Evolutionary conservation across 1,140 invertebrate species (phyloP), one percentile per base, ranked within the genome.

Genomic region (Nymphalis io): DNA sequence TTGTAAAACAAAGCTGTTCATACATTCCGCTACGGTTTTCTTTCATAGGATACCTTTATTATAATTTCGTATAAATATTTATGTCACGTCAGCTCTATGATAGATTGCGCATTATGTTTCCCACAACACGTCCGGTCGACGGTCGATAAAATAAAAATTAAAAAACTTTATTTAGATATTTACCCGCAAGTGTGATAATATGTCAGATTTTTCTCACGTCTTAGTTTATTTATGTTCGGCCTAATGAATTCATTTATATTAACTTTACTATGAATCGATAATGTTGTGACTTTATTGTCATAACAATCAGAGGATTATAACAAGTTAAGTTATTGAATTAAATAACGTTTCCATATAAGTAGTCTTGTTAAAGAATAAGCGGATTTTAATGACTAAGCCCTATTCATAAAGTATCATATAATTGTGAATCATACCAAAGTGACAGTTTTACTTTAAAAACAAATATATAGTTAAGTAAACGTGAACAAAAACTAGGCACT

Each of bases 171-270:
- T 72, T 71, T 78, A 70, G 65, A 70, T 72, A 72, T 69, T 57
- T 71, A 39, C 66, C 63, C 70, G 75, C 77, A 73, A 58, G 62
- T 66, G 73, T 73, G 68, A 80, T 70, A 80, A 85, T 87, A 84
- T 88, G 87, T 87, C 86, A 86, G 75, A 72, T 74, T 81, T 82
- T 85, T 89, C 85, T 87, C 85, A 89, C 85, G 80, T 84, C 55
- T 60, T 53, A 51, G 1, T 70, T 70, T 71, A 76, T 73, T 75
- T 74, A 72, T 55, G 27, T 46, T 39, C 18, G 39, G 59, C 51
- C 44, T 46, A 57, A 60, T 68, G 65, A 68, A 72, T 72, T 75
- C 48, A 72, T 68, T 72, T 67, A 38, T 64, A 60, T 55, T 55
- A 69, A 58, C 59, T 70, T 60, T 58, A 18, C 23, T 42, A 63